Base-by-base conservation (phyloP, 2,888 invertebrate genomes). In the Hydriomena furcata region DNA sequence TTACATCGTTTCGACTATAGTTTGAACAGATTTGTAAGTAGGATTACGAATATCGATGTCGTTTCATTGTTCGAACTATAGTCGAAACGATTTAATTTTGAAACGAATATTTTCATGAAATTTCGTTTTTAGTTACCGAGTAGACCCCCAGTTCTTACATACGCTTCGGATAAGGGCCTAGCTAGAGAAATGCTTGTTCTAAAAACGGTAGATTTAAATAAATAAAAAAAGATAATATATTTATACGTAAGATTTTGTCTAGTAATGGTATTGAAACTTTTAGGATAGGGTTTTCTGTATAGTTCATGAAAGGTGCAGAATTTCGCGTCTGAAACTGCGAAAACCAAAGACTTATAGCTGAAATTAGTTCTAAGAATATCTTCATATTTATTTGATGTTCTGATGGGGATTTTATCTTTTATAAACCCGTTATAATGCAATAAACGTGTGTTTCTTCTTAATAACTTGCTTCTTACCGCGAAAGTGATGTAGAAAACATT, bases 311-410 rank as follows among this genome's bases (percentile, higher is more conserved):
- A 23, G 34, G 40, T 34, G 23, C 34, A 8, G 45, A 27, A 12
- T 23, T 12, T 21, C 23, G 47, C 21, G 24, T 8, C 7, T 6
- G 17, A 13, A 34, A 27, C 36, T 21, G 42, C 34, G 32, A 13
- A 25, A 52, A 28, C 48, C 53, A 41, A 53, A 53, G 48, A 53
- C 48, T 53, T 36, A 36, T 42, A 36, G 37, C 37, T 44, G 50
- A 40, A 50, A 35, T n/a, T 50, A 35, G 28, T 44, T 42, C 5
- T 42, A 40, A 34, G 38, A 10, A 34, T 37, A 32, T 42, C 40
- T 41, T 41, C 24, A 42, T 52, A 41, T 17, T 17, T 3, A 3
- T 17, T 17, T 17, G 4, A 17, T 4, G 17, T 17, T 17, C 17
- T n/a, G n/a, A n/a, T n/a, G n/a, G n/a, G n/a, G n/a, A n/a, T n/a